These are phyloP conservation scores for Gyps fulvus DNA, from an alignment of 2,113 vertebrate genomes.

Conservation along the genomic window DNA sequence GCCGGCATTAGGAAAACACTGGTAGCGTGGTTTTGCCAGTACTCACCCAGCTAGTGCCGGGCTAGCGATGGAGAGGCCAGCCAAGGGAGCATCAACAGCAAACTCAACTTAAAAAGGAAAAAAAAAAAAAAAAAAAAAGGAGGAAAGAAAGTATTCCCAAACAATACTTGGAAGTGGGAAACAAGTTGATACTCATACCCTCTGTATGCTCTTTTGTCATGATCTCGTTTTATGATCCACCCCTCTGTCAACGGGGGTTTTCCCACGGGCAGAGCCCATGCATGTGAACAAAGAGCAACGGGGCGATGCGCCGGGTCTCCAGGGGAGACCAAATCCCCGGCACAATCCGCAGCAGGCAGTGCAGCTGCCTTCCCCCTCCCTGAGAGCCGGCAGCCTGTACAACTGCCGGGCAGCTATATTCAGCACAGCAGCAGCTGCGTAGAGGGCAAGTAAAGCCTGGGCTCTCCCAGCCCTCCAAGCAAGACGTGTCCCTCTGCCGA, in stretches of 20 bases:
- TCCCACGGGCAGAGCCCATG: neutral
- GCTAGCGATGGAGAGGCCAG: neutral
- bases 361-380: neutral
- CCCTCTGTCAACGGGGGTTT: accelerated
- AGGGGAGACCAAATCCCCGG: neutral
- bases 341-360: accelerated
- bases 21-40: neutral
- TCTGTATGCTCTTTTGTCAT: neutral
- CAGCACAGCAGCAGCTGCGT: neutral
- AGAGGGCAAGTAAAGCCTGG: neutral
- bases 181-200: neutral
- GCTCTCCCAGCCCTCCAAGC: neutral
- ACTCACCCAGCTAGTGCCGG: too few species aligned
- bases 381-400: neutral
- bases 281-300: neutral
- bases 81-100: neutral
- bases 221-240: neutral
- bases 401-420: neutral
- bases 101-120: neutral
- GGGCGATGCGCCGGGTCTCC: neutral
- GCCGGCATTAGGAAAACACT: neutral
- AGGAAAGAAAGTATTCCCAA: neutral
- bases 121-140: neutral
- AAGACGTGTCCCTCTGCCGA: neutral
- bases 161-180: neutral